Evolutionary conservation across 1,140 invertebrate genomes (phyloP), one percentile per base, ranked within the genome.

Genomic region (Grapholita molesta): DNA sequence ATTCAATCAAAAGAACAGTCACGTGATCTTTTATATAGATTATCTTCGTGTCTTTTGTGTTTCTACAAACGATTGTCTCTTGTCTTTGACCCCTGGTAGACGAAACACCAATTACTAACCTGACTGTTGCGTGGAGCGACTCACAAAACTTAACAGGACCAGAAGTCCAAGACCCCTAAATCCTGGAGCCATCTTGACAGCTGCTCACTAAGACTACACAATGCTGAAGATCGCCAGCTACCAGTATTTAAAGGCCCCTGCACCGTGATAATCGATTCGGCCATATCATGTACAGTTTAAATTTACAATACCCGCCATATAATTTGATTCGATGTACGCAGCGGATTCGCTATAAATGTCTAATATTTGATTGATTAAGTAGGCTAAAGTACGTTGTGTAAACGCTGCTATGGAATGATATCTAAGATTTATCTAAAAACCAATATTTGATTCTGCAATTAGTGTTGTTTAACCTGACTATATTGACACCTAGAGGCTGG

Each of bases 321-420:
- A 28, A 61, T 61, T 61, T 61, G 55, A 61, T 61, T 61, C 23
- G 55, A 15, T 15, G n/a, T 28, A 61, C 25, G 7, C 0, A 6
- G 7, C n/a, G 12, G 24, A 28, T 55, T 55, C 24, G 53, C 24
- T 55, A 28, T 61, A 28, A 61, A 61, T 61, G 55, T 61, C 55
- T n/a, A 61, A 15, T 28, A 61, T 61, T 61, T 61, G 55, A 61
- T 28, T 61, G 55, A 61, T 61, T 61, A 61, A 55, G 24, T 28
- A 55, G 53, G 12, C 7, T 25, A 28, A 15, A 1, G 53, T n/a
- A 25, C 24, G 24, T 28, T 30, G 18, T 4, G 23, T 57, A 23
- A 57, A 24, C 0, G 23, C 21, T 24, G 18, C 42, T 12, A 21
- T 21, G 11, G 52, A 23, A 53, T 53, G 18, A n/a, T 15, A 11